Evolutionary conservation across 1,140 invertebrate genomes (phyloP).

Genomic region (Chlorops oryzae): DNA sequence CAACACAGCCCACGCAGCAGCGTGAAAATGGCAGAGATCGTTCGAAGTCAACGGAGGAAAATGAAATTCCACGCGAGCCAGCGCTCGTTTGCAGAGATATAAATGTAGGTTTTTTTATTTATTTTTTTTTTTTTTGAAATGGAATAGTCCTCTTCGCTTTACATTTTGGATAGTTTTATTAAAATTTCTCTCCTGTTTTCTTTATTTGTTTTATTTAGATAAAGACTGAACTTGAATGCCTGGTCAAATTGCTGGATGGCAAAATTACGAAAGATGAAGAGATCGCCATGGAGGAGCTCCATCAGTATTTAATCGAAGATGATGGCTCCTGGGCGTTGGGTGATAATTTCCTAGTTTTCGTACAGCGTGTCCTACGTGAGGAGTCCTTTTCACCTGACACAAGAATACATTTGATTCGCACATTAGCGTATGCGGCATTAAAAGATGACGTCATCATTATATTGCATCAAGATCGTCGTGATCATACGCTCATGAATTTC

Average conservation of each 20-base stretch:
- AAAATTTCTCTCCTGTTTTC: no score
- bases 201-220: constrained; percentile 45
- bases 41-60: constrained; percentile 55
- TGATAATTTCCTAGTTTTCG: constrained; percentile 77
- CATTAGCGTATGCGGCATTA: constrained; percentile 67
- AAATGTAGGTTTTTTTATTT: constrained; percentile 61
- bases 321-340: constrained; percentile 88
- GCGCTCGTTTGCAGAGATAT: constrained; percentile 75
- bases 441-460: constrained; percentile 87
- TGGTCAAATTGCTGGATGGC: constrained; percentile 57
- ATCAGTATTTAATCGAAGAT: constrained; percentile 79
- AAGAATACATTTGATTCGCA: constrained; percentile 60
- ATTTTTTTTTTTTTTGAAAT: no score
- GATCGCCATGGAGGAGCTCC: constrained; percentile 68
- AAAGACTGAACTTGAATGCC: constrained; percentile 57
- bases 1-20: constrained; percentile 27
- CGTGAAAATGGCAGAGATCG: constrained; percentile 42
- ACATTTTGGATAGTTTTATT: no score
- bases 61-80: constrained; percentile 68
- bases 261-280: constrained; percentile 64
- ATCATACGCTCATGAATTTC: constrained; percentile 86
- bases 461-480: constrained; percentile 81
- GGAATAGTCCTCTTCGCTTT: no score
- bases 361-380: constrained; percentile 62
- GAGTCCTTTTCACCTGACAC: constrained; percentile 53